phyloP scores from a whole-genome alignment of 1,140 invertebrate genomes.

The Drosophila prosaltans region DNA sequence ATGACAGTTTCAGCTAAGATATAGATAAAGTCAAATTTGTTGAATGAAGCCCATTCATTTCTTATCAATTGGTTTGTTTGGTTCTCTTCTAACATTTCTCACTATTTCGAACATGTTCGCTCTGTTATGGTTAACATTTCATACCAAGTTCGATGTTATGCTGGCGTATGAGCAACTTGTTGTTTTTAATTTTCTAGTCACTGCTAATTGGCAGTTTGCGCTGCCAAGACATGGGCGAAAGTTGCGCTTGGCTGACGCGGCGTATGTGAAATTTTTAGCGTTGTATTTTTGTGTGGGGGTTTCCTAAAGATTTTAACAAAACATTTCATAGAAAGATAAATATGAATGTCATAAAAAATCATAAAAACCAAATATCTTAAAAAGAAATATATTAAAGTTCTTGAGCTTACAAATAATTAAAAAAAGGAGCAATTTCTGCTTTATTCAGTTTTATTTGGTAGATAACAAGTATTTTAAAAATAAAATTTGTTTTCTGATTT shows the following conservation, averaged over 20 bases:
- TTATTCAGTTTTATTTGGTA: too few relatives aligned
- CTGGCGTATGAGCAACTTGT: constrained; percentile 42
- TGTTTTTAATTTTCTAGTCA: not conserved
- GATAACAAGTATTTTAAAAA: too few relatives aligned
- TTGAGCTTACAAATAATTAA: too few relatives aligned
- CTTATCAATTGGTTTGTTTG: not conserved
- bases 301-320: too few relatives aligned
- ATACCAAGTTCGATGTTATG: constrained; percentile 26
- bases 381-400: too few relatives aligned
- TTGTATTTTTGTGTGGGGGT: too few relatives aligned
- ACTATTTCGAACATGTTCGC: constrained; percentile 1
- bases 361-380: too few relatives aligned
- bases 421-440: too few relatives aligned
- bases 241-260: not conserved
- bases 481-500: too few relatives aligned
- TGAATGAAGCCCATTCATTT: not conserved
- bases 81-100: not conserved
- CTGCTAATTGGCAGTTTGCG: not conserved
- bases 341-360: too few relatives aligned
- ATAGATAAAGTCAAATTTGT: not conserved
- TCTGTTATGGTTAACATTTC: constrained; percentile 22
- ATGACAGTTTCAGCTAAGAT: too few relatives aligned
- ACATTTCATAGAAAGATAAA: too few relatives aligned
- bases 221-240: constrained; percentile 17
- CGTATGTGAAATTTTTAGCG: not conserved